Percentiles rank a stretch among this genome's conserved stretches.
Evolutionary conservation across 1,140 invertebrate genomes (phyloP).

Genomic region (Drosophila pandora): DNA sequence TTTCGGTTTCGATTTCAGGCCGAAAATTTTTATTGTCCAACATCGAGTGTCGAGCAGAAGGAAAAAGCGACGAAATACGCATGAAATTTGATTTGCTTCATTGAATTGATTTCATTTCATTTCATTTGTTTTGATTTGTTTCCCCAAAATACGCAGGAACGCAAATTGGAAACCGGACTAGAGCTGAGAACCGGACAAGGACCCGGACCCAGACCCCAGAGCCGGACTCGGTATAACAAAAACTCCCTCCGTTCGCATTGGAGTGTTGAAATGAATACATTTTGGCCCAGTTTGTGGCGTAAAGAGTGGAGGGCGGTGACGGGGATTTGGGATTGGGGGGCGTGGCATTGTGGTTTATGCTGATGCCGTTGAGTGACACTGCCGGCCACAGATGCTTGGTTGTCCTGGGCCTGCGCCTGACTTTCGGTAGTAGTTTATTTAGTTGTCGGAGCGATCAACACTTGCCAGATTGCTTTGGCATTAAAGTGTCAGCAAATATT

Average conservation of each 20-base stretch:
- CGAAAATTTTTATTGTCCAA: constrained; percentile 58
- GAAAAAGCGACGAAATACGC: constrained; percentile 79
- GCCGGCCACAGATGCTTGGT: constrained; percentile 14
- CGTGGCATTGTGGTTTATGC: constrained; percentile 68
- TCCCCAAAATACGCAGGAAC: constrained; percentile 67
- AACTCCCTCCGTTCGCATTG: constrained; percentile 22
- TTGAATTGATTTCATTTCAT: constrained; percentile 80
- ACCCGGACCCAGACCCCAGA: not conserved
- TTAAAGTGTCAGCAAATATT: constrained; percentile 75
- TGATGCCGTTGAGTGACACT: constrained; percentile 69
- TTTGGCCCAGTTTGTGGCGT: constrained; percentile 57
- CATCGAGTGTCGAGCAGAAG: constrained; percentile 1
- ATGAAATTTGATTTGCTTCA: constrained; percentile 80
- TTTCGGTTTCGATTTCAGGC: constrained; percentile 55
- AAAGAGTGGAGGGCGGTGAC: constrained; percentile 8
- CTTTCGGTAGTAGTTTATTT: constrained; percentile 76
- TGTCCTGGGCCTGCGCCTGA: constrained; percentile 30
- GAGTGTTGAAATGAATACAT: constrained; percentile 73
- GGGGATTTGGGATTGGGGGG: constrained; percentile 12
- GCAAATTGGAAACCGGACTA: constrained; percentile 67
- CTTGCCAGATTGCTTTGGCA: constrained; percentile 70
- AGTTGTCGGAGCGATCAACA: constrained; percentile 67
- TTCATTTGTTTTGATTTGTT: constrained; percentile 74
- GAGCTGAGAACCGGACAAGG: not conserved
- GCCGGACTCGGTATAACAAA: constrained; percentile 31